Evolutionary conservation across 2,888 invertebrate genomes (phyloP).

Genomic region (Coecobrya sp.): DNA sequence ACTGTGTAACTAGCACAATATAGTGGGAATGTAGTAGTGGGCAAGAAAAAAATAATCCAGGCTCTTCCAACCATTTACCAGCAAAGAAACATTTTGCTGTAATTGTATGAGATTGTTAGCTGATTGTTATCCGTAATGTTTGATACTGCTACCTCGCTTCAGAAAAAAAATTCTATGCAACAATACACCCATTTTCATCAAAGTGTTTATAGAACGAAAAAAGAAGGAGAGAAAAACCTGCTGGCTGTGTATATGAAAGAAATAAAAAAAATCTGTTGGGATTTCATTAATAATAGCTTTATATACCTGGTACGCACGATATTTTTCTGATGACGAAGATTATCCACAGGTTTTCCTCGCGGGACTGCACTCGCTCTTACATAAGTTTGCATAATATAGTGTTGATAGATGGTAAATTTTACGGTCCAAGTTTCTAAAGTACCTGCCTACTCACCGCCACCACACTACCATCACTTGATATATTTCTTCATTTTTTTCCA

Average conservation of each 20-base stretch:
- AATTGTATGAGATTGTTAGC: constrained; percentile 17
- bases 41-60: constrained; percentile 25
- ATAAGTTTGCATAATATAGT: constrained; percentile 7
- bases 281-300: constrained; percentile 58
- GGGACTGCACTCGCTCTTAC: background rate
- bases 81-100: constrained; percentile 1
- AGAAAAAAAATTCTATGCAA: background rate
- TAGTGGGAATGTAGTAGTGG: constrained; percentile 4
- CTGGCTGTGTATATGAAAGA: constrained; percentile 1
- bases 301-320: constrained; percentile 29
- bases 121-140: constrained; percentile 40
- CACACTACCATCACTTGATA: background rate
- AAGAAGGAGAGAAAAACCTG: constrained; percentile 1
- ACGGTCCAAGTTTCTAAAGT: background rate
- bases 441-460: background rate
- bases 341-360: constrained; percentile 45
- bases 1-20: constrained; percentile 66
- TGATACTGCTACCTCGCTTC: constrained; percentile 36
- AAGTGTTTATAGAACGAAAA: background rate
- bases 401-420: constrained; percentile 14
- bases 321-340: constrained; percentile 40
- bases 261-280: constrained; percentile 61
- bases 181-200: constrained; percentile 14
- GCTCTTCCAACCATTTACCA: constrained; percentile 31
- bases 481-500: constrained; percentile 21